Percentiles rank a stretch among this genome's conserved stretches.
phyloP scores from a whole-genome alignment of 2,888 invertebrate genomes.

The Slavum lentiscoides region DNA sequence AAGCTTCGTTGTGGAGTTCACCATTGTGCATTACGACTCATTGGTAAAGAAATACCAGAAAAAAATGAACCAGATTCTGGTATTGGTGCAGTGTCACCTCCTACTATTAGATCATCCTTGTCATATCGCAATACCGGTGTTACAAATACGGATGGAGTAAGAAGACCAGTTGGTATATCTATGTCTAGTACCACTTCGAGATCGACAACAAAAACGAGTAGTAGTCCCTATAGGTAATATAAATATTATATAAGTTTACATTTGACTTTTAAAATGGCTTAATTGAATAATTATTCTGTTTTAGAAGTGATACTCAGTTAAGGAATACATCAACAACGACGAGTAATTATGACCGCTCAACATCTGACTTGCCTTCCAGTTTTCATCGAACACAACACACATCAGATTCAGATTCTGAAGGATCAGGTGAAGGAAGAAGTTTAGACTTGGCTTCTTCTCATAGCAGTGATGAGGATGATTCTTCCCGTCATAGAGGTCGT shows the following conservation, averaged over 20 bases:
- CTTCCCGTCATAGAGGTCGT: constrained; percentile 58
- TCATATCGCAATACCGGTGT: constrained; percentile 72
- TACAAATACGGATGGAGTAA: constrained; percentile 63
- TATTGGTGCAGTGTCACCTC: constrained; percentile 31
- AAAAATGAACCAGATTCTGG: constrained; percentile 49
- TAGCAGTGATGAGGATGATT: constrained; percentile 84
- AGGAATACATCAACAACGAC: constrained; percentile 76
- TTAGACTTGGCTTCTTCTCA: constrained; percentile 93
- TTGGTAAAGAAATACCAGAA: constrained; percentile 78
- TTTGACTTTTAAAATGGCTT: not conserved
- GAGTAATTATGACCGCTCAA: constrained; percentile 80
- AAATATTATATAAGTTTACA: not conserved
- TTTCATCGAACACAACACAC: constrained; percentile 59
- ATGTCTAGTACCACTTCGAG: constrained; percentile 92
- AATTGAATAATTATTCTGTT: constrained; percentile 55
- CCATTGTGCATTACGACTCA: constrained; percentile 72
- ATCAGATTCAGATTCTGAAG: constrained; percentile 59
- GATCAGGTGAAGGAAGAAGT: constrained; percentile 72
- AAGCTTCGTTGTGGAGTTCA: constrained; percentile 78
- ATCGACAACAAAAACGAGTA: constrained; percentile 91
- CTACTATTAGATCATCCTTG: constrained; percentile 68
- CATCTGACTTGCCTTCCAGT: constrained; percentile 76
- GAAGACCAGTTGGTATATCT: constrained; percentile 86
- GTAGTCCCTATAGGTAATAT: constrained; percentile 82
- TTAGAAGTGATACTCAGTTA: constrained; percentile 78